Percentiles rank a stretch among this genome's conserved stretches.
These are phyloP conservation scores for Erythrocercus mccallii DNA, from an alignment of 2,113 vertebrate genomes.

Conservation along the genomic window DNA sequence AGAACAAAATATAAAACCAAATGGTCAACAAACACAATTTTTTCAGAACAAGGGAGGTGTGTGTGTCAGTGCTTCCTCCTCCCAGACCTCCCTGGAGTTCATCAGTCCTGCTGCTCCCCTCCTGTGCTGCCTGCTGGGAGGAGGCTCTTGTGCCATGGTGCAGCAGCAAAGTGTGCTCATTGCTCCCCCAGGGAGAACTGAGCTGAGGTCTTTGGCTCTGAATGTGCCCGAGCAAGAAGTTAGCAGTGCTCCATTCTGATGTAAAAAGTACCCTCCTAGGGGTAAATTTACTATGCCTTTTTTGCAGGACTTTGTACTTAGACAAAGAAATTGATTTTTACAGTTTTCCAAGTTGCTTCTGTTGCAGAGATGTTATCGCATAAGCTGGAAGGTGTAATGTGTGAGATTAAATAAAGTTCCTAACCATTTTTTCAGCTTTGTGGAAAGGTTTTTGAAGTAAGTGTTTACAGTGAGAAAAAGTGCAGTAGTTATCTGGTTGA, in stretches of 20 bases:
- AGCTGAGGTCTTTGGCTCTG: background rate
- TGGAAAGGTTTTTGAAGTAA: background rate
- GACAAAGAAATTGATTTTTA: background rate
- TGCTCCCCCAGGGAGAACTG: accelerated
- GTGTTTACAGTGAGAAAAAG: background rate
- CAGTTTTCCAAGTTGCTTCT: background rate
- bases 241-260: background rate
- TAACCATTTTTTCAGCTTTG: background rate
- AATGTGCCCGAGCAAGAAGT: background rate
- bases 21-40: background rate
- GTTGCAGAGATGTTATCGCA: background rate
- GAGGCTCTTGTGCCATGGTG: accelerated
- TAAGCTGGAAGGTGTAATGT: background rate
- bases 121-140: accelerated
- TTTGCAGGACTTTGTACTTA: background rate
- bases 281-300: background rate
- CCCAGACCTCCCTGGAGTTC: accelerated
- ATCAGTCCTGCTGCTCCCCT: background rate
- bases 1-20: background rate
- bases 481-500: background rate
- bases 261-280: background rate
- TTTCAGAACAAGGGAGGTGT: background rate
- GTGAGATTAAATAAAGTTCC: background rate
- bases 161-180: accelerated
- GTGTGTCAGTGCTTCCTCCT: background rate